Evolutionary conservation across 2,888 invertebrate genomes (phyloP).

Genomic region (Allophyes oxyacanthae): DNA sequence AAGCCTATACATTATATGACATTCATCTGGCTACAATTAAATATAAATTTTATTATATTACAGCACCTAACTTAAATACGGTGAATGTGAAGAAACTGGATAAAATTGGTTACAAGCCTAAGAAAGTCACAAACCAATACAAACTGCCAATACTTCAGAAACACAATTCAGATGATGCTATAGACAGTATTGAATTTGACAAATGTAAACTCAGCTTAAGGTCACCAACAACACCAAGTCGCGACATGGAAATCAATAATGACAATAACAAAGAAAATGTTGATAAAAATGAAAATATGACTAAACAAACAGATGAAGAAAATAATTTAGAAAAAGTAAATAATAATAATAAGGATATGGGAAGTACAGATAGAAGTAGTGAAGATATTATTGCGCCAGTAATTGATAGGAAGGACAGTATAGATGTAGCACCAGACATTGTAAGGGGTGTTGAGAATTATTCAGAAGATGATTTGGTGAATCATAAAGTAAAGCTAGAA

Average conservation of each 20-base stretch:
- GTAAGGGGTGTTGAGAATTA: slow-evolving; percentile 76
- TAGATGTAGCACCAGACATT: slow-evolving; percentile 71
- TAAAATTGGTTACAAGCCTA: slow-evolving; percentile 66
- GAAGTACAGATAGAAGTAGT: slow-evolving; percentile 50
- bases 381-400: slow-evolving; percentile 46
- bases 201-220: slow-evolving; percentile 82
- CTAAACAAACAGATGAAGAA: slow-evolving; percentile 19
- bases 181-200: slow-evolving; percentile 76
- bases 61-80: slow-evolving; percentile 58
- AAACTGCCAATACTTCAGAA: slow-evolving; percentile 65
- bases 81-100: slow-evolving; percentile 65
- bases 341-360: slow-evolving; percentile 23
- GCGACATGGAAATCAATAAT: slow-evolving; percentile 40
- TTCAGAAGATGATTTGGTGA: slow-evolving; percentile 75
- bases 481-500: slow-evolving; percentile 89
- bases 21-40: no score
- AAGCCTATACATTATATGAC: no score
- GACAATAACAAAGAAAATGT: slow-evolving; percentile 57
- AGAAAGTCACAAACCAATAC: slow-evolving; percentile 50
- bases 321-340: slow-evolving; percentile 15
- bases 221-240: slow-evolving; percentile 58
- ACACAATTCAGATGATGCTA: slow-evolving; percentile 72
- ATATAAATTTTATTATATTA: slow-evolving; percentile 24
- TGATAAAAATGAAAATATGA: slow-evolving; percentile 34
- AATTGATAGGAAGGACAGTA: slow-evolving; percentile 49